Base-by-base conservation (phyloP, 1,140 invertebrate genomes). In the Drosophila pseudoobscura region DNA sequence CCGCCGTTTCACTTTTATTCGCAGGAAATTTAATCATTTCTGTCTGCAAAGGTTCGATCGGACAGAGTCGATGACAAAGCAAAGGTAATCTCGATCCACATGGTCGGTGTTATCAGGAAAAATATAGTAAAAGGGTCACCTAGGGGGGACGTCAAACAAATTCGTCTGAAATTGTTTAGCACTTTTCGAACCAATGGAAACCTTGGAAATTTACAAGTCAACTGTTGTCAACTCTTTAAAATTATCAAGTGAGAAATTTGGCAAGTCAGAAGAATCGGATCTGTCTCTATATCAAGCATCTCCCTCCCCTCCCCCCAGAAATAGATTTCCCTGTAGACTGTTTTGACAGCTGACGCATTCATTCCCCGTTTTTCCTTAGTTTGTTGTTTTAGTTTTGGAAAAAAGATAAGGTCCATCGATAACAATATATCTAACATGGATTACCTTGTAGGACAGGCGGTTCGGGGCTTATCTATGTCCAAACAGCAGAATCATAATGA, bases 1-100 rank as follows among this genome's bases (percentile, higher is more conserved):
- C 20, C 44, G 15, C 8, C 50, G 72, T 83, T 83, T 83, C 80
- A 84, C 80, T 84, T 78, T 78, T 78, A 75, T 83, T 83, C 75
- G 44, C 70, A 44, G 11, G 58, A 75, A 70, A 71, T 44, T 78
- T 74, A 82, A 61, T 82, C 64, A 83, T 45, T 58, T 2, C 7
- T 17, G 4, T 45, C 15, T 47, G 53, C 8, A 26, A 29, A 26
- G 13, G 1, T 35, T 45, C 24, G 3, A 3, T 17, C 11, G n/a
- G 8, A 35, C 7, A 35, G 31, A 9, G 3, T 11, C 45, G 39
- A 29, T 60, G 54, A 68, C 63, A 63, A 54, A 29, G 31, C 57
- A 20, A 47, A 13, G 31, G 44, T 53, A 65, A 60, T 60, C 50
- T 41, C 9, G 31, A 31, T 31, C 31, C 31, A 31, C 2, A 31